Evolutionary conservation across 2,113 vertebrate genomes (phyloP).

Genomic region (Heptranchias perlo): DNA sequence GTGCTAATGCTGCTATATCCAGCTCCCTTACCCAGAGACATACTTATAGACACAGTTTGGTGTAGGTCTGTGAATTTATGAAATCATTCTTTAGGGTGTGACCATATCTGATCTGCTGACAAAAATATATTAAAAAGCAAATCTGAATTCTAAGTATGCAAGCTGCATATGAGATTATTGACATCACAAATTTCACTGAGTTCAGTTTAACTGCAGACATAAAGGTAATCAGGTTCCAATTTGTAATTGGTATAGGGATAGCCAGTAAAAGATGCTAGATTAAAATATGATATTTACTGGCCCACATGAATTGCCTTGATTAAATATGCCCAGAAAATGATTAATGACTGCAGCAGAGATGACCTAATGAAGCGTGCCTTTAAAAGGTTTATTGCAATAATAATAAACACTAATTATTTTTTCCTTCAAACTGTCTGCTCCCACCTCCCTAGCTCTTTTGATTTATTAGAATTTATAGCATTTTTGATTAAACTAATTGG

Average conservation of each 20-base stretch:
- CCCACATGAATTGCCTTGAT: constrained; percentile 43
- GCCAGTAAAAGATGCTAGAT: constrained; percentile 37
- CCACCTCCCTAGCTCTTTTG: neutral
- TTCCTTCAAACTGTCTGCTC: constrained; percentile 46
- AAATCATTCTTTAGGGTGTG: neutral
- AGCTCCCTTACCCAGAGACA: neutral
- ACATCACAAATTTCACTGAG: neutral
- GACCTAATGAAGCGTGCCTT: constrained; percentile 49
- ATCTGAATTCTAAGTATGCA: neutral
- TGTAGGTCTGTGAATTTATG: neutral
- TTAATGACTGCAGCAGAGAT: constrained; percentile 46
- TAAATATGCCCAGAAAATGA: constrained; percentile 46
- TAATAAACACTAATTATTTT: constrained; percentile 52
- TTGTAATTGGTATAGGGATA: constrained; percentile 3
- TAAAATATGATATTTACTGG: constrained; percentile 39
- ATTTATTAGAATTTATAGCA: constrained; percentile 42
- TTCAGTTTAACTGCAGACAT: constrained; percentile 29
- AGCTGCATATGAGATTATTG: neutral
- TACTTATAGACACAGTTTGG: neutral
- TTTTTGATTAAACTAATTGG: constrained; percentile 42
- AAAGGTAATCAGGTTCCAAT: constrained; percentile 18
- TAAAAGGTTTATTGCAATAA: constrained; percentile 46
- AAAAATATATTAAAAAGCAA: neutral
- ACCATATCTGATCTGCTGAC: neutral
- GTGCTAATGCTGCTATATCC: neutral